Evolutionary conservation across 2,888 invertebrate genomes (phyloP), one percentile per base, ranked within the genome.

Genomic region (Villa cingulata): DNA sequence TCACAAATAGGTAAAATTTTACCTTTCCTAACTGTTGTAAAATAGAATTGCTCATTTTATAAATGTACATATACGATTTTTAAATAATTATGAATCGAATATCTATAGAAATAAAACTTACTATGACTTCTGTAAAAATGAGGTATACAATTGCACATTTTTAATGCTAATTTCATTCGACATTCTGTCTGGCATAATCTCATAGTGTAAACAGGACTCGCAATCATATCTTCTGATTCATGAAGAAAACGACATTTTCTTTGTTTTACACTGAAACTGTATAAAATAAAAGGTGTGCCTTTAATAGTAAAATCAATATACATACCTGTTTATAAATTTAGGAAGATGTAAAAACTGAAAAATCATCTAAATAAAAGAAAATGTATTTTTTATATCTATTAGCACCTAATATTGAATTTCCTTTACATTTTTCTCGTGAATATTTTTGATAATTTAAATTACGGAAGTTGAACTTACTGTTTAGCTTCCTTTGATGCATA

Each of bases 101-200:
- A 6, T 37, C 4, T 19, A 20, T 37, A n/a, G 23, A 19, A 36
- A 1, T 16, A n/a, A 32, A 17, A 15, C 9, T 67, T 62, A 82
- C 84, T 74, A 50, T 73, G 71, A 49, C 70, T 75, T 51, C 81
- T 74, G 54, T 83, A 84, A 59, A 86, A 86, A 62, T 83, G 80
- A 0, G 86, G 86, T 34, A 80, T 70, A 61, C 86, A 86, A 1
- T 74, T 73, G 59, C 86, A 86, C 45, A 76, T 66, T 49, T 74
- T 70, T 10, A 77, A 63, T 29, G 81, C 75, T 27, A 81, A 63
- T 10, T 66, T 65, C 55, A 80, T 76, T 34, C 84, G 74, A 54
- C 86, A 86, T 59, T 86, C 83, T 67, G 80, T 78, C 10, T 78
- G 70, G 54, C 86, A 86, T 61, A 83, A 66, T 0, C 75, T 78